Evolutionary conservation across 2,888 invertebrate species (phyloP), one percentile per base, ranked within the genome.

Genomic region (Acanthacorydalis orientalis): DNA sequence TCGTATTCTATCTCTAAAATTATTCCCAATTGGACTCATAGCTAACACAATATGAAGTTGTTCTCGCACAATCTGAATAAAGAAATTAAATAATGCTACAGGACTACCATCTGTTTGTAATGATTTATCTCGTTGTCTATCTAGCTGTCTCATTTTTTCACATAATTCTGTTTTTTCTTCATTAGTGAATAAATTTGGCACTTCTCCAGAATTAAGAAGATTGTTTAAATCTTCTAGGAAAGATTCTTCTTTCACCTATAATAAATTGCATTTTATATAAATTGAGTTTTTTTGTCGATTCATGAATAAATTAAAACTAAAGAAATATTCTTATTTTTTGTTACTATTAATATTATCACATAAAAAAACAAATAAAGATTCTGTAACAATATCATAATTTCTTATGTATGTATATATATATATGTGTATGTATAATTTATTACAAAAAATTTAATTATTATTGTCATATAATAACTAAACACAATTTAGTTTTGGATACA

Each of bases 211-310:
- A 63, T 92, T 93, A 41, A 95, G 66, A 64, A 95, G 75, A 61
- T 92, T 93, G 60, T 86, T 91, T 1, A 93, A 79, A 58, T 95
- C 95, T 65, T 95, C 93, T 44, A 95, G 68, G 60, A 93, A 93
- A 1, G 83, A 83, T 68, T 93, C 92, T 64, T 90, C 84, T 72
- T 92, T 92, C 35, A 92, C 88, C 78, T 86, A 64, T 54, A 51
- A 54, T 46, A 44, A 59, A 51, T 45, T 33, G n/a, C n/a, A n/a
- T n/a, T n/a, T n/a, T n/a, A n/a, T n/a, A n/a, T n/a, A n/a, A n/a
- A n/a, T n/a, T n/a, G n/a, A n/a, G n/a, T n/a, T n/a, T n/a, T n/a
- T n/a, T n/a, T n/a, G n/a, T n/a, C n/a, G n/a, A n/a, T n/a, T n/a
- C n/a, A n/a, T n/a, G n/a, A n/a, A n/a, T n/a, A n/a, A n/a, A n/a